phyloP scores from a whole-genome alignment of 1,140 invertebrate species.

The Gonioctena quinquepunctata region DNA sequence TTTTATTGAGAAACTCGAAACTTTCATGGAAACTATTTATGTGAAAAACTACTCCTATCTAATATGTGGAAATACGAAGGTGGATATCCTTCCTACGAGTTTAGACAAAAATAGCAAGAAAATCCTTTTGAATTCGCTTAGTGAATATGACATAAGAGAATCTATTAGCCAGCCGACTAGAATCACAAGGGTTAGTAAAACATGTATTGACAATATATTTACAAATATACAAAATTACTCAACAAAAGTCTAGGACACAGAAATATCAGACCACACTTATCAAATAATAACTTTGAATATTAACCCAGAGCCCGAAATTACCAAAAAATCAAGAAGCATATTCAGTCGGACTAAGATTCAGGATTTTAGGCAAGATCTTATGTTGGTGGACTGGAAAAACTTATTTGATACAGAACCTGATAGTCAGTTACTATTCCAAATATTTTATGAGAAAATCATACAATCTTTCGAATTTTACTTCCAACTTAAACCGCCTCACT shows the following conservation, averaged over 20 bases:
- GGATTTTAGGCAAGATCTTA: background rate
- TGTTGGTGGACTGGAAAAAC: background rate
- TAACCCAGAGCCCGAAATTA: background rate
- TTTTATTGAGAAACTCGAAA: background rate
- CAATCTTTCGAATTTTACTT: background rate
- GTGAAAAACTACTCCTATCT: background rate
- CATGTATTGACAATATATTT: background rate
- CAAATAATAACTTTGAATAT: background rate
- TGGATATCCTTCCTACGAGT: background rate
- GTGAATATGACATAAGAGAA: background rate
- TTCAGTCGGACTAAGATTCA: too few species aligned
- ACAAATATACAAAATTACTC: background rate
- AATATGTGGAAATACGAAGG: background rate
- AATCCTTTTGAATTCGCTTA: background rate
- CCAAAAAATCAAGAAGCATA: background rate
- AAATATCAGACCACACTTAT: conserved; percentile 1
- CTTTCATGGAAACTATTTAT: background rate
- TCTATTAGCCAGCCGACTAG: background rate
- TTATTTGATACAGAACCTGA: background rate
- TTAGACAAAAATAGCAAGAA: background rate
- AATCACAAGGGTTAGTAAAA: background rate
- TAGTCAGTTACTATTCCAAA: background rate
- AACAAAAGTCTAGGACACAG: background rate
- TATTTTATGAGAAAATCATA: background rate
- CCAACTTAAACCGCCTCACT: background rate